Evolutionary conservation across 2,797 vertebrate species (phyloP), one percentile per base, ranked within the genome.

Genomic region (Martes flavigula): DNA sequence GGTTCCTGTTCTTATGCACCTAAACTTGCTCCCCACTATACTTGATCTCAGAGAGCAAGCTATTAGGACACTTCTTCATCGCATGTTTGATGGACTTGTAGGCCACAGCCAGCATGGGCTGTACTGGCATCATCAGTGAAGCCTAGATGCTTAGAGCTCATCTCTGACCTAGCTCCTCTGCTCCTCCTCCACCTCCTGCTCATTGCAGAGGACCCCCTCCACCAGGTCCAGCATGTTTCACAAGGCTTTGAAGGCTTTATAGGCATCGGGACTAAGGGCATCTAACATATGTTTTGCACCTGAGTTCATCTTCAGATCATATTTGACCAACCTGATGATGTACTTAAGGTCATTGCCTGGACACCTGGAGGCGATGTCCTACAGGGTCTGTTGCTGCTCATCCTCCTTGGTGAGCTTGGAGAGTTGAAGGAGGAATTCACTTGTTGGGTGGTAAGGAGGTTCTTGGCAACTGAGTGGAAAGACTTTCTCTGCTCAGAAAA

Each of bases 21-120:
- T 99, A 99, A 86, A 99, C 99, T 0, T 99, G 99, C 96, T 99
- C 99, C 0, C 99, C 99, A 0, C 99, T 99, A 0, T 99, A 99
- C 96, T 99, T 99, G 98, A 99, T 99, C 98, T 99, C 99, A 0
- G 99, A 99, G 95, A 99, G 99, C 99, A 99, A 99, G 86, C 99
- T 99, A 0, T 99, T 99, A 27, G 99, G 99, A 91, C 99, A 99
- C 82, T 99, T 99, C 99, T 99, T 99, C 99, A 99, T 99, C 62
- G 99, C 99, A 0, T 99, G 98, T 38, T 99, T 99, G 0, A 99
- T 97, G n/a, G 99, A 99, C 98, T 99, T 99, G 97, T 99, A 99
- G 23, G 99, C 99, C 98, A 99, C 99, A 0, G 99, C 99, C 99
- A 99, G 97, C 99, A 99, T 99, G 82, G 99, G 99, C 98, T 99